Base-by-base conservation (phyloP, 1,140 invertebrate genomes). In the Trichonephila clavipes region DNA sequence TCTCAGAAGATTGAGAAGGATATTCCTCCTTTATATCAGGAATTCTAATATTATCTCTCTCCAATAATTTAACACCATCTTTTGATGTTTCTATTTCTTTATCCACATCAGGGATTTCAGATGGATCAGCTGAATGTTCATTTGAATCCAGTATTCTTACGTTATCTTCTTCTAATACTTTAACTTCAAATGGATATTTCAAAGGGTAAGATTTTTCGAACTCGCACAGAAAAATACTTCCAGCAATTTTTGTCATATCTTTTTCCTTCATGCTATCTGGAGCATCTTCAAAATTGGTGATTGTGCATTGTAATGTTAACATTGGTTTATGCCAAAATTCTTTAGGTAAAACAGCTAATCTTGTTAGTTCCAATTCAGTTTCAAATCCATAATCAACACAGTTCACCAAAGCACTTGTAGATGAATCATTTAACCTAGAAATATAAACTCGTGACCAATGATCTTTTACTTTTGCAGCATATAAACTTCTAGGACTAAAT, bases 311-410 rank as follows among this genome's bases (percentile, higher is more conserved):
- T 12, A 62, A 58, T 44, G 88, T 18, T 10, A 82, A 44, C 28
- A 93, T 61, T 19, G 92, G 85, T 12, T 64, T 21, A 82, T 88
- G 92, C 61, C 72, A 81, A 14, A 93, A 69, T 14, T 64, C 66
- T 34, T n/a, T 19, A 62, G 92, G 86, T 21, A 93, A 82, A 6
- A 81, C 1, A n/a, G 21, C 61, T 51, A 88, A 64, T 18, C 81
- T 44, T 59, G 66, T 44, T 14, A 88, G 0, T 85, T 66, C 66
- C 5, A 94, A 72, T 14, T 62, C 40, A 34, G 34, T 34, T 28
- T 83, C 59, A 28, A 66, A 16, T n/a, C 77, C 72, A 94, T 61
- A 90, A 90, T 94, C 93, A 58, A 94, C 18, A 69, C 69, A 83
- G 34, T 85, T 83, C 28, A 94, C 77, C 21, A 69, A n/a, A 18